Evolutionary conservation across 2,113 vertebrate genomes (phyloP), one percentile per base, ranked within the genome.

Genomic region (Oceanites oceanicus): DNA sequence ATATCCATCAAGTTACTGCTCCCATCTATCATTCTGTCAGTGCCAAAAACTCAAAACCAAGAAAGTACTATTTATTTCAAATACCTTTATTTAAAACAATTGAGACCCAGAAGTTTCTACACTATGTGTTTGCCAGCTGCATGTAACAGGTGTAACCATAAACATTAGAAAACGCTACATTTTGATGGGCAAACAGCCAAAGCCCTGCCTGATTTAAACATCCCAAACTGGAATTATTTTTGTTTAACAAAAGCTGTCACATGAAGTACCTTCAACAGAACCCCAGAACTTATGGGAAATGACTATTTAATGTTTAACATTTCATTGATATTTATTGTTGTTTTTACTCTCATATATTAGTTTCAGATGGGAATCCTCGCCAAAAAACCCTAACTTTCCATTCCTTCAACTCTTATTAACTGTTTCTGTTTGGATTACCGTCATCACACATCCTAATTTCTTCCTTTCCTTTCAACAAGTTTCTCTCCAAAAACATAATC

Each of bases 61-160:
- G 5, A 8, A 63, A 78, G 6, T n/a, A 61, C 36, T 88, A 65
- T 26, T 80, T 63, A 62, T 79, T 90, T 76, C 22, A 47, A 90
- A 83, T 29, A 59, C 9, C 7, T 85, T 85, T 40, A n/a, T 18
- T 85, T 78, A 15, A 79, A 96, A 72, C 29, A 75, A 30, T 19
- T 23, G 15, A 75, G 44, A 74, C n/a, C 14, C 12, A 0, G 29
- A 68, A 58, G 10, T 71, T 90, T 86, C 67, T 56, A 50, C 17
- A 14, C 0, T 1, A 30, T 8, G 5, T 16, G 62, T 70, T 61
- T 76, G 45, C 59, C 74, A 94, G 67, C 32, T 92, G 65, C 56
- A 22, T 45, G 7, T 63, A 90, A 93, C 96, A 96, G 88, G 88
- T 96, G 50, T 62, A 88, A 84, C 11, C 59, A 84, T 18, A 67